Conservation (phyloP, 2,113 vertebrate species). For the Psittacara wagleri region DNA sequence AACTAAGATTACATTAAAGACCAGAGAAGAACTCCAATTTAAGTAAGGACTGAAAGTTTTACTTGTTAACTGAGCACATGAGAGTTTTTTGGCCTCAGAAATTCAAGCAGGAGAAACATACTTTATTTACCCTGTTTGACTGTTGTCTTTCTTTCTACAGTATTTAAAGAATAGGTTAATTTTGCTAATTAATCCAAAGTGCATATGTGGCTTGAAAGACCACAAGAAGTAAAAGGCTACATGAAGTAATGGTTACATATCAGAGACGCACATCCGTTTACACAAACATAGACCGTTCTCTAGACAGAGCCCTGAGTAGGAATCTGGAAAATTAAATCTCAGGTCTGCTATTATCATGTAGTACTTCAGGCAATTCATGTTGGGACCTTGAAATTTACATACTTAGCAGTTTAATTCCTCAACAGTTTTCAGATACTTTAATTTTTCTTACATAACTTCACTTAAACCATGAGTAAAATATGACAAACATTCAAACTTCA, state of each 20-base stretch:
- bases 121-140: background rate
- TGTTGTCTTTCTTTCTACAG: background rate
- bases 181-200: background rate
- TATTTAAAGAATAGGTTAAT: background rate
- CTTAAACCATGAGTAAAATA: background rate
- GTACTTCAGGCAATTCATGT: background rate
- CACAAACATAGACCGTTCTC: background rate
- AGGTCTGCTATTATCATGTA: background rate
- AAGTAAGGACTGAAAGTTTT: background rate
- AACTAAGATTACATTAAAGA: background rate
- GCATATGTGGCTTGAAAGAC: background rate
- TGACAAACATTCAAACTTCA: background rate
- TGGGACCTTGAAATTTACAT: background rate
- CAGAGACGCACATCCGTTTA: background rate
- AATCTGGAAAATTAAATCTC: background rate
- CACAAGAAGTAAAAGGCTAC: background rate
- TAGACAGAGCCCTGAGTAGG: background rate
- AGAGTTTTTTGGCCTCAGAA: rapidly evolving
- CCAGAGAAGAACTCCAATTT: background rate
- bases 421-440: background rate
- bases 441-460: background rate
- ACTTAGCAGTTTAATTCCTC: background rate
- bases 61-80: background rate
- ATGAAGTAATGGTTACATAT: background rate
- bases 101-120: background rate